Evolutionary conservation across 2,113 vertebrate species (phyloP), one percentile per base, ranked within the genome.

Genomic region (Eudorcas thomsonii): DNA sequence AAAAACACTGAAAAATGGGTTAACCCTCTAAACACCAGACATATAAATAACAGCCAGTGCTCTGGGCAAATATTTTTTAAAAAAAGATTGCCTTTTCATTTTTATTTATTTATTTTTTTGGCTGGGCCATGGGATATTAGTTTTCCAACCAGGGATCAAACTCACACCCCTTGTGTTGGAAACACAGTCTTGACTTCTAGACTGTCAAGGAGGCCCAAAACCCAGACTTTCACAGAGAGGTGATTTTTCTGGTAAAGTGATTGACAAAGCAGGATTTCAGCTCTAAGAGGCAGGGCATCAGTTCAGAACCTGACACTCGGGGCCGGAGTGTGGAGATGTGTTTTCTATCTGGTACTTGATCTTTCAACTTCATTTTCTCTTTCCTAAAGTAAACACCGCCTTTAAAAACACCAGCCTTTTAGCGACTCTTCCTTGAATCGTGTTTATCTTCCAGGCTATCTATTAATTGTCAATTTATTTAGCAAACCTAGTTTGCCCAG

Each of bases 401-500:
- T 74, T 91, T 88, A 54, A 23, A 85, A 64, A 84, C 48, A 45
- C 36, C 54, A 74, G 52, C 6, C n/a, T 97, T 74, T 89, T 48
- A 86, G 21, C 6, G 2, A 23, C 43, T 71, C 90, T 81, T 91
- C 43, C 67, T 45, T 48, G 50, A 33, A 80, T 26, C 15, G 12
- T 39, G 36, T 92, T 96, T 93, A 84, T 91, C 83, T 96, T 88
- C 57, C 15, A 25, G 26, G 36, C 82, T 83, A 52, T 91, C 82
- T 93, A 88, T 88, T 96, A 93, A 91, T 93, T 87, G 87, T 39
- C 74, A 4, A 33, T 86, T 93, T 96, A 62, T 71, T 93, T 91
- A 88, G 55, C 82, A 90, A 84, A 59, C 2, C 52, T 52, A n/a
- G 48, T 85, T 97, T 82, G 48, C 90, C 85, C n/a, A 33, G 28